These are phyloP conservation scores for Brachypteracias leptosomus DNA, from an alignment of 2,113 vertebrate genomes.

Conservation along the genomic window DNA sequence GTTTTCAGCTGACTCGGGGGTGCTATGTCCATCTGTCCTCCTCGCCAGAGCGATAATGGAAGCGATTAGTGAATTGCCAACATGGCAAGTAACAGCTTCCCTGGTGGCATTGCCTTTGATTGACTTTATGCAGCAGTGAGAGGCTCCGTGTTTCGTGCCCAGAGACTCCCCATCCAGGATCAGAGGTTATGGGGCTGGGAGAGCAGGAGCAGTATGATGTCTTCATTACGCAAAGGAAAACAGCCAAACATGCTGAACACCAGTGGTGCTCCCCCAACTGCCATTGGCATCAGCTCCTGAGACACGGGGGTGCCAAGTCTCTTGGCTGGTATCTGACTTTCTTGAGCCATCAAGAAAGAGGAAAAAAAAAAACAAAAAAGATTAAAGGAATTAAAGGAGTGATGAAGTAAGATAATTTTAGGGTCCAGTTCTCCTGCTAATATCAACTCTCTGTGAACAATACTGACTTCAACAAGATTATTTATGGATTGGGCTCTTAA, in stretches of 20 bases:
- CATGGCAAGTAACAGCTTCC: conserved; percentile 51
- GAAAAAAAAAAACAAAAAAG: neutral
- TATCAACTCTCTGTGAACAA: neutral
- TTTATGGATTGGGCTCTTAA: neutral
- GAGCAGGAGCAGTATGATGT: conserved; percentile 38
- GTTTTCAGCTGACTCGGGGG: neutral
- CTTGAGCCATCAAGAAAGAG: neutral
- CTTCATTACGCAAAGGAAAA: conserved; percentile 58
- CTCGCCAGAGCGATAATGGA: neutral
- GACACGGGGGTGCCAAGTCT: neutral
- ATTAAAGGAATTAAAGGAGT: neutral
- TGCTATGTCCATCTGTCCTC: neutral
- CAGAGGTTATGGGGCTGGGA: conserved; percentile 38
- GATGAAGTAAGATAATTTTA: neutral
- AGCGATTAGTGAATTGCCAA: conserved; percentile 11
- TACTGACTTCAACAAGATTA: neutral
- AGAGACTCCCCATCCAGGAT: neutral
- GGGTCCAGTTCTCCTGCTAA: neutral
- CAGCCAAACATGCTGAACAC: conserved; percentile 35
- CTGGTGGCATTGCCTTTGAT: conserved; percentile 41
- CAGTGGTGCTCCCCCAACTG: neutral
- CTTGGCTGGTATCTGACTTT: neutral
- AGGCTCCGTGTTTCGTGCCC: conserved; percentile 14
- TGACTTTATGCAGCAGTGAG: conserved; percentile 43
- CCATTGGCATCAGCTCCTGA: conserved; percentile 38